These are phyloP conservation scores for Pipra filicauda DNA, from an alignment of 2,113 vertebrate genomes.

Conservation along the genomic window DNA sequence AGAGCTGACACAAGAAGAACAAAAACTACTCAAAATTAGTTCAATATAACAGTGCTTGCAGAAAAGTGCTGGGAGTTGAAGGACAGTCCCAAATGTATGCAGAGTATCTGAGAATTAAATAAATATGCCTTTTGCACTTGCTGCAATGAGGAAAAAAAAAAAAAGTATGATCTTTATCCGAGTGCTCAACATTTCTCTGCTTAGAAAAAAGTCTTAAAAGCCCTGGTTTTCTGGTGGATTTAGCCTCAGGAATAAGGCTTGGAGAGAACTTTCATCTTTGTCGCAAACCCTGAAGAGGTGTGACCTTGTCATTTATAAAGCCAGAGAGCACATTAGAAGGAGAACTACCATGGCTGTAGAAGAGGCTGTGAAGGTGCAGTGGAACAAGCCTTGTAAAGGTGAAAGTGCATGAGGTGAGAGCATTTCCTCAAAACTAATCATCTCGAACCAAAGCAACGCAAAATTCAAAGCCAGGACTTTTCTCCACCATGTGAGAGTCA, in stretches of 20 bases:
- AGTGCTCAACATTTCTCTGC: neutral
- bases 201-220: neutral
- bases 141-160: neutral
- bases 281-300: neutral
- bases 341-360: neutral
- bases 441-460: neutral
- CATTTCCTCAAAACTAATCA: neutral
- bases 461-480: neutral
- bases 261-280: constrained; percentile 21
- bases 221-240: constrained; percentile 20
- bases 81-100: neutral
- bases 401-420: neutral
- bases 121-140: neutral
- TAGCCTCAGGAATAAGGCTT: neutral
- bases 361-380: neutral
- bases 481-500: neutral
- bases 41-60: neutral
- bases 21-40: neutral
- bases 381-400: neutral
- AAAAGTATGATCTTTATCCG: neutral
- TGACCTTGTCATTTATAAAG: constrained; percentile 31
- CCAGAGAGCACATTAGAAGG: neutral
- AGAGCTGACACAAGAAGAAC: neutral
- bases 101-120: neutral
- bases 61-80: neutral